These are phyloP conservation scores for Heterohyrax brucei DNA, from an alignment of 2,797 vertebrate genomes.

Conservation along the genomic window DNA sequence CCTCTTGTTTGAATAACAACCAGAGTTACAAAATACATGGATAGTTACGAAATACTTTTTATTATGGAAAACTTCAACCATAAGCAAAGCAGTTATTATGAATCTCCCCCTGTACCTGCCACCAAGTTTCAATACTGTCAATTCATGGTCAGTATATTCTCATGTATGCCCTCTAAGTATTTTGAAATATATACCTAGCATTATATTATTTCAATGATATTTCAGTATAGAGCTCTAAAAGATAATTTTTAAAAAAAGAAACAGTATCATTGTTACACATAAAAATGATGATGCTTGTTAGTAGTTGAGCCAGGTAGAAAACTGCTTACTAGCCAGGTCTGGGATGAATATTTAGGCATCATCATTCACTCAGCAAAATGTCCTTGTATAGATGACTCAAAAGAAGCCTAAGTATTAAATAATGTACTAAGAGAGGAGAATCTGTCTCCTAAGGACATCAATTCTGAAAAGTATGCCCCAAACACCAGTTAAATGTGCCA, in stretches of 20 bases:
- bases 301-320: background rate
- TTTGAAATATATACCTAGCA: slow-evolving; percentile 19
- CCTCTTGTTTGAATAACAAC: background rate
- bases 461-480: slow-evolving; percentile 66
- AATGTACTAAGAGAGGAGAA: slow-evolving; percentile 28
- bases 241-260: background rate
- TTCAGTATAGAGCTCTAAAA: background rate
- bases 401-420: slow-evolving; percentile 7
- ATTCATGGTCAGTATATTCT: background rate
- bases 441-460: slow-evolving; percentile 65
- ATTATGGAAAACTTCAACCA: slow-evolving; percentile 50
- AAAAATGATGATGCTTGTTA: slow-evolving; percentile 29
- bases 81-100: background rate
- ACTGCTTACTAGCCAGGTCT: slow-evolving; percentile 2
- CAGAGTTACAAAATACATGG: no score
- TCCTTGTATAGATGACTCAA: background rate
- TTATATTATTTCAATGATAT: slow-evolving; percentile 11
- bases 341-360: slow-evolving; percentile 14
- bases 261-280: background rate
- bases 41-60: background rate
- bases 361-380: slow-evolving; percentile 36
- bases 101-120: background rate
- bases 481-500: slow-evolving; percentile 70
- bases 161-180: background rate
- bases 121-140: slow-evolving; percentile 29